A percentile compares a stretch with the other conserved stretches of the same genome.
These are phyloP conservation scores for Globicephala melas DNA, from an alignment of 2,113 vertebrate genomes.

Conservation along the genomic window DNA sequence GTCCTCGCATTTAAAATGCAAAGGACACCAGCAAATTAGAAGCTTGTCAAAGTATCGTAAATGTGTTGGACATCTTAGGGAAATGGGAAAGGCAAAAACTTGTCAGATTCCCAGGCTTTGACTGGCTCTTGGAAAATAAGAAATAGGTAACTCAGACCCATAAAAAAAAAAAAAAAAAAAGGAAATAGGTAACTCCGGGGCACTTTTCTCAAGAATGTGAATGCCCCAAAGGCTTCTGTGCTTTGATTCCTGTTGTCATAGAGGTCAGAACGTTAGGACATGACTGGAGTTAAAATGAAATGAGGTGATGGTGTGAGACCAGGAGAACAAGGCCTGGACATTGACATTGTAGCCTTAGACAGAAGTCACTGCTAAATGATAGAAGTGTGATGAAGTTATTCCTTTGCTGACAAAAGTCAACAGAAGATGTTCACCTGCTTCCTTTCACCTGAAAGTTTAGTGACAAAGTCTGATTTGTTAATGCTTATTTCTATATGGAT, in stretches of 20 bases:
- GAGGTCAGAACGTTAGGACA: neutral
- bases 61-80: neutral
- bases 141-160: neutral
- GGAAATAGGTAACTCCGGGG: neutral
- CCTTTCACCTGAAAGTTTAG: neutral
- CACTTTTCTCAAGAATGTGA: neutral
- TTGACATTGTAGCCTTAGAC: neutral
- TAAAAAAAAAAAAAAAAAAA: neutral
- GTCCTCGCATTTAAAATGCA: neutral
- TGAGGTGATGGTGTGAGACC: no score
- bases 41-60: neutral
- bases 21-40: neutral
- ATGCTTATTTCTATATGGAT: neutral
- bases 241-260: neutral
- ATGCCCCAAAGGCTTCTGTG: neutral
- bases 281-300: neutral
- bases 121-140: neutral
- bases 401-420: slow-evolving; percentile 9
- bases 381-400: neutral
- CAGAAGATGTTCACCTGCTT: neutral
- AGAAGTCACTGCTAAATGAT: neutral
- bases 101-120: neutral
- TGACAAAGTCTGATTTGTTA: neutral
- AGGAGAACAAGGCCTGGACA: neutral
- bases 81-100: neutral